Evolutionary conservation across 2,888 invertebrate species (phyloP), one percentile per base, ranked within the genome.

Genomic region (Eilema depressum): DNA sequence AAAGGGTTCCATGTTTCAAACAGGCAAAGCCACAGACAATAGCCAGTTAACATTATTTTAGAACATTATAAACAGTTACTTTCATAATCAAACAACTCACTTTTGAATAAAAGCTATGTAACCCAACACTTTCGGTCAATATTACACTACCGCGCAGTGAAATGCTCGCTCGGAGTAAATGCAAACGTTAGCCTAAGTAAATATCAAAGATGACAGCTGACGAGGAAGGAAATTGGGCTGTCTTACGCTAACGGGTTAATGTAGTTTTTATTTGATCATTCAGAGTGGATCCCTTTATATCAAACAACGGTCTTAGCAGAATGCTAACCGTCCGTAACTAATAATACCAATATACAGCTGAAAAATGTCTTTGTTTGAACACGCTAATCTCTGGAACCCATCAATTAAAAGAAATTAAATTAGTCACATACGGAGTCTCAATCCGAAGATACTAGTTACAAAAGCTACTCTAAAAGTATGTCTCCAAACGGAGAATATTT

Each of bases 131-230:
- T 59, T 63, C 3, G 53, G 47, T 53, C 64, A 69, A 69, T 41
- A 69, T 63, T 63, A 63, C 37, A 63, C 64, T 64, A 64, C 59
- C 11, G 37, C 20, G 57, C 56, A 53, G 59, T 56, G 30, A 67
- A 72, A 79, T 73, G 53, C 75, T 74, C 12, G 60, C 12, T 33
- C 25, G 28, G 69, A 75, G 74, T 66, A 71, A 80, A 82, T 79
- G 69, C 71, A 73, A 79, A 79, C 66, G 62, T 69, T 56, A n/a
- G 11, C 70, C 53, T 64, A 59, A 59, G 64, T 64, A 70, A 78
- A 78, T 74, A 78, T 76, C 74, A 72, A 70, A 70, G 66, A 64
- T 69, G 72, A 78, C 78, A 80, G 73, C 63, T 78, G 73, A 68
- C 79, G 62, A 28, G 26, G 37, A 41, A 64, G 72, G 65, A 72